Base-by-base conservation (phyloP, 2,113 vertebrate species). In the Chinchilla lanigera region DNA sequence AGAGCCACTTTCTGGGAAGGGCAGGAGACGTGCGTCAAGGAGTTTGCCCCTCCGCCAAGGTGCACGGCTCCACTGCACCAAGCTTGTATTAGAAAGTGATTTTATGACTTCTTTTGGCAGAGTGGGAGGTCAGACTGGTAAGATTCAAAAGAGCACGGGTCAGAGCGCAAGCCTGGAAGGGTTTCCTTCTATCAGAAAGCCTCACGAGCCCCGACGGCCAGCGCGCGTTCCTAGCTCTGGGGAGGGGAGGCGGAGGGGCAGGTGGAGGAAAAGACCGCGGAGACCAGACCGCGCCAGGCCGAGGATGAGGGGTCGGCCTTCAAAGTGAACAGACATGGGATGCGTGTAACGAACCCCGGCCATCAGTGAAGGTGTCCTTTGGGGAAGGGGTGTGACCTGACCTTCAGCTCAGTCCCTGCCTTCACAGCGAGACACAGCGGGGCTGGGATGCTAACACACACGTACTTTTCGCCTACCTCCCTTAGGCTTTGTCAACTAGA, bases 81-180 rank as follows among this genome's bases (percentile, higher is more conserved):
- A 10, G 19, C 24, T 93, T 93, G 93, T 33, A 56, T 75, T 28
- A 30, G 6, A 16, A 87, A 80, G 7, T 1, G 80, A 30, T 44
- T 67, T 83, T 13, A 71, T 38, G 63, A 78, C 35, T 83, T 92
- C 35, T 85, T 90, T 89, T 56, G 28, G 92, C 88, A 94, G 86
- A 93, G 52, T 3, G 2, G 80, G 9, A 58, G 24, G 8, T 61
- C 47, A 61, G 14, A 12, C 7, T 12, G 38, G n/a, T n/a, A 9
- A n/a, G 20, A 30, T 58, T 12, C 2, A 65, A 41, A 58, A 90
- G 52, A 60, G 17, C 19, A 0, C 26, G 2, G 16, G 26, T 63
- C 69, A 84, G 67, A 56, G 67, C 10, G 13, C 10, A 67, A 47
- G 47, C 52, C 94, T 69, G 58, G 16, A 56, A 41, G 24, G 38